phyloP scores from a whole-genome alignment of 2,113 vertebrate species.

The Ursus arctos region DNA sequence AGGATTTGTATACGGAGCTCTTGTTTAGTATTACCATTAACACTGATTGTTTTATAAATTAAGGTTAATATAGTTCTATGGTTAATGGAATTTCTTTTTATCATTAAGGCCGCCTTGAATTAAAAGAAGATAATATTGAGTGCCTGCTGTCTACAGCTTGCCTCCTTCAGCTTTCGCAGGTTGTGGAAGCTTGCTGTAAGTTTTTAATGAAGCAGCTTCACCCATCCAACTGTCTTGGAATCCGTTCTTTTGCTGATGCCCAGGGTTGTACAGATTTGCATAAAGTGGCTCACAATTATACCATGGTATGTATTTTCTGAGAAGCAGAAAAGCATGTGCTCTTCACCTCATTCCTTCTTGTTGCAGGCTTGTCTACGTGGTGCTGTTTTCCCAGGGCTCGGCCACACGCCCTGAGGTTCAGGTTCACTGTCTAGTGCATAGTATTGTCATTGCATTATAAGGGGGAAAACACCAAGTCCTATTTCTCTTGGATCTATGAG shows the following conservation, averaged over 20 bases:
- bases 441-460: conserved; percentile 6
- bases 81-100: conserved; percentile 70
- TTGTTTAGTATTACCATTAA: conserved; percentile 24
- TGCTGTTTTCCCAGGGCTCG: not conserved
- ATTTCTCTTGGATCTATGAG: not conserved
- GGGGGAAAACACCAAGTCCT: not conserved
- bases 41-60: conserved; percentile 49
- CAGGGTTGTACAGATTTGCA: conserved; percentile 98
- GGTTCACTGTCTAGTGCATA: not conserved
- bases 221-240: conserved; percentile 98
- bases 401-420: not conserved
- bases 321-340: not conserved
- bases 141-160: conserved; percentile 97
- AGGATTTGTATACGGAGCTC: not conserved
- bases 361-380: not conserved
- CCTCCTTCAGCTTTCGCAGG: conserved; percentile 96
- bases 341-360: not conserved
- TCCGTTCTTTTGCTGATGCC: conserved; percentile 97
- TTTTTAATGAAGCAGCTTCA: conserved; percentile 99
- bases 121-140: conserved; percentile 98
- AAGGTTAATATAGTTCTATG: not conserved
- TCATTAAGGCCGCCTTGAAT: conserved; percentile 94
- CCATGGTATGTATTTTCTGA: conserved; percentile 93
- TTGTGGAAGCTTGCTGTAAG: conserved; percentile 97
- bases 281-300: conserved; percentile 97